A percentile compares a stretch with the other conserved stretches of the same genome.
Evolutionary conservation across 2,888 invertebrate genomes (phyloP).

Genomic region (Bruchidius siliquastri): DNA sequence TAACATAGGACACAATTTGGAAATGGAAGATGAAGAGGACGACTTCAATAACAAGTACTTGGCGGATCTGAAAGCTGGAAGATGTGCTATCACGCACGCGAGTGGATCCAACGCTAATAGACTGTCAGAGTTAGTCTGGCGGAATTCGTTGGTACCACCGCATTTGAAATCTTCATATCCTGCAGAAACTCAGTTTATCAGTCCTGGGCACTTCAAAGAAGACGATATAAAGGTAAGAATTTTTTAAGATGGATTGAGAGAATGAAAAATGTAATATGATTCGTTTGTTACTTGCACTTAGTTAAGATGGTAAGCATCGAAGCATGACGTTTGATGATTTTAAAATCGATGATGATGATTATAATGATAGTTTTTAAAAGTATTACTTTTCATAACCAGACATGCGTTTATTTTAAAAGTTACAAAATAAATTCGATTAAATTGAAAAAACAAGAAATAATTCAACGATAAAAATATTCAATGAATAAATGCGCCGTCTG

Average conservation of each 20-base stretch:
- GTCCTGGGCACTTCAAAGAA: slow-evolving; percentile 53
- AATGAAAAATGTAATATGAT: neutral
- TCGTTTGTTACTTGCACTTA: no score
- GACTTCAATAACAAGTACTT: slow-evolving; percentile 81
- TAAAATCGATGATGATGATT: no score
- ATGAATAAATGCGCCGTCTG: no score
- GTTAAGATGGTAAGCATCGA: no score
- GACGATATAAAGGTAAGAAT: slow-evolving; percentile 62
- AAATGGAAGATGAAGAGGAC: slow-evolving; percentile 80
- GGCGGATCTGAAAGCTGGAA: slow-evolving; percentile 59
- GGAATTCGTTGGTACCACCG: slow-evolving; percentile 80
- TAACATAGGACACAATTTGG: slow-evolving; percentile 9
- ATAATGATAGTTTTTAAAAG: no score
- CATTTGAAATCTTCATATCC: slow-evolving; percentile 83
- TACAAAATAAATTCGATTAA: no score
- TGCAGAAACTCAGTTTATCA: slow-evolving; percentile 69
- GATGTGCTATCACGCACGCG: slow-evolving; percentile 41
- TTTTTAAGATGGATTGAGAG: neutral
- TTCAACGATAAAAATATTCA: no score
- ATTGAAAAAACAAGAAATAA: no score
- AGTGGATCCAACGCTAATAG: slow-evolving; percentile 41
- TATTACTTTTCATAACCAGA: no score
- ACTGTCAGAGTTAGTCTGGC: slow-evolving; percentile 67
- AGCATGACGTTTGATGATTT: no score
- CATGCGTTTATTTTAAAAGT: no score